Base-by-base conservation (phyloP, 1,140 invertebrate species). In the Meloidogyne floridensis region DNA sequence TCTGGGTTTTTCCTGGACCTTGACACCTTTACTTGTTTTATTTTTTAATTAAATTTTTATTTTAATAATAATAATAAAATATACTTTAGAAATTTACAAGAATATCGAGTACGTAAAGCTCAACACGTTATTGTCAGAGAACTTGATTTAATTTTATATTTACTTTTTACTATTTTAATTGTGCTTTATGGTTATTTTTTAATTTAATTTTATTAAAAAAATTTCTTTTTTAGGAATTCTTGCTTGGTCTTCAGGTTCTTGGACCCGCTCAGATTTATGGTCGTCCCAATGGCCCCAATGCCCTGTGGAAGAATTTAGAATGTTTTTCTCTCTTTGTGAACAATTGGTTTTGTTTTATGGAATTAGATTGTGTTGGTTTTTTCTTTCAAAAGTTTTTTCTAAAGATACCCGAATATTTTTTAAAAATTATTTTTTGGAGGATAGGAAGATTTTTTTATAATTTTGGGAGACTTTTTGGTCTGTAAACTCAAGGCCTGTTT, bases 51-150 rank as follows among this genome's bases (percentile, higher is more conserved):
- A 32, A 32, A 32, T 32, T 32, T 32, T 32, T 32, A 32, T 32
- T 32, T 32, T 20, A 20, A 20, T 20, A 20, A 20, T 20, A 20
- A 20, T 20, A 69, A 77, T 47, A 47, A 47, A 47, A 47, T 10
- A 42, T 42, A 51, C 84, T 20, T 20, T 83, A 93, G 92, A 86
- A 91, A 93, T 80, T 86, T 93, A 69, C 92, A 92, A 51, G 93
- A 93, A 86, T 93, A 93, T 87, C 92, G 93, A 81, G 96, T 95
- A 6, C 92, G 95, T 72, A 96, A 97, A 91, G 95, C 95, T 1
- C 94, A 95, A 89, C 92, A 95, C 84, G 95, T 95, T 91, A 94
- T 95, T 70, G 93, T 96, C 15, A 92, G 94, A 72, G 94, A 96
- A 88, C 94, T 94, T 81, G 95, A 96, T 90, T 92, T 94, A 88